Percentiles rank a stretch among this genome's conserved stretches.
phyloP scores from a whole-genome alignment of 2,888 invertebrate genomes.

The Cylindroiulus punctatus region DNA sequence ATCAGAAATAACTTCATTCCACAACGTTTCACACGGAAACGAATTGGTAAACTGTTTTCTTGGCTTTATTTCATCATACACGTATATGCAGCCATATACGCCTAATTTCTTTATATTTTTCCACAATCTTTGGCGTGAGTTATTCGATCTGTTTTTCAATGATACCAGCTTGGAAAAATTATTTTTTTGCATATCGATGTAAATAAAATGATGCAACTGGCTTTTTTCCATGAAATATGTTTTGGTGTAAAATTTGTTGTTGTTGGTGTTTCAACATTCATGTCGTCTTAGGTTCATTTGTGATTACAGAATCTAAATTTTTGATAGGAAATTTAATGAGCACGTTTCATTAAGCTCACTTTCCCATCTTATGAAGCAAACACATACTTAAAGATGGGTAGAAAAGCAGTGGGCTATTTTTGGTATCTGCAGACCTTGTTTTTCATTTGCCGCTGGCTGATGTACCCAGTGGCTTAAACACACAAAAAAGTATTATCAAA shows the following conservation, averaged over 20 bases:
- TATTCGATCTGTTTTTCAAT: neutral
- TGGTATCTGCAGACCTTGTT: neutral
- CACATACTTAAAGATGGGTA: neutral
- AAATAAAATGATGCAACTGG: neutral
- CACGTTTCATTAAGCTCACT: neutral
- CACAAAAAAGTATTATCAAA: conserved; percentile 1
- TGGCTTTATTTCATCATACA: neutral
- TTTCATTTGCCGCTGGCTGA: neutral
- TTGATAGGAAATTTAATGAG: conserved; percentile 9
- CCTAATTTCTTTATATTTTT: neutral
- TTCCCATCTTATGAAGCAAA: neutral
- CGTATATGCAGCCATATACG: neutral
- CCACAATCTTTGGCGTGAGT: neutral
- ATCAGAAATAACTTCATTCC: conserved; percentile 45
- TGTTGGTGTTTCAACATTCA: no score
- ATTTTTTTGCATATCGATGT: neutral
- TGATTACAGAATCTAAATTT: no score
- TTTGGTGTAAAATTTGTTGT: no score
- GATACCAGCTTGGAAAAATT: neutral
- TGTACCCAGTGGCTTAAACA: conserved; percentile 28
- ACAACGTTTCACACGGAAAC: neutral
- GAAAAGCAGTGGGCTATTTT: neutral
- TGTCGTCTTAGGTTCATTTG: no score
- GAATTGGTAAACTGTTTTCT: neutral
- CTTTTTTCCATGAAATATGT: no score